These are phyloP conservation scores for Hydrozoanthus gracilis DNA, from an alignment of 92 coral and sea anemone genomes.

Conservation along the genomic window DNA sequence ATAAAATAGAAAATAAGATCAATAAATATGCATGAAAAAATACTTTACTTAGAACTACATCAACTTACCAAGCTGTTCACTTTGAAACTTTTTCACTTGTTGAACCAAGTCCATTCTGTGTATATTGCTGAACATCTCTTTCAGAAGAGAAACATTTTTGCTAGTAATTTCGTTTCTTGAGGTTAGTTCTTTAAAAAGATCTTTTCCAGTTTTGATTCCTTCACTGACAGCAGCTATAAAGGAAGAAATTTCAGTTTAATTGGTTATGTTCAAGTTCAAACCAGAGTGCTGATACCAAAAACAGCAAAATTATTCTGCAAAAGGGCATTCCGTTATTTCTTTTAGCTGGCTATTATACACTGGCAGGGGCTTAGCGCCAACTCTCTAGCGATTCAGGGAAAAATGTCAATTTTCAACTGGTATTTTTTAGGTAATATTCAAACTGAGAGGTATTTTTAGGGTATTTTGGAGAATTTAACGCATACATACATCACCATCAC, in stretches of 20 bases:
- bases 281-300: background rate
- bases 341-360: too few relatives aligned
- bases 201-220: constrained; percentile 66
- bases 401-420: too few relatives aligned
- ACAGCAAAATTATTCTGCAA: background rate
- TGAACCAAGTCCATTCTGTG: constrained; percentile 79
- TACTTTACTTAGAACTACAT: background rate
- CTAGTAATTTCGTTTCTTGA: constrained; percentile 61
- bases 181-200: constrained; percentile 68
- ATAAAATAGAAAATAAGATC: too few relatives aligned
- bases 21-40: too few relatives aligned
- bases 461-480: too few relatives aligned
- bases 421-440: too few relatives aligned
- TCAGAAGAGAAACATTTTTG: constrained; percentile 50
- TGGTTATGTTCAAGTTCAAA: background rate
- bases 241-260: background rate
- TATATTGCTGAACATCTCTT: constrained; percentile 63
- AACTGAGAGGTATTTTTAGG: too few relatives aligned
- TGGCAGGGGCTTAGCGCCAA: too few relatives aligned
- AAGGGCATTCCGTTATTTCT: background rate
- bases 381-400: too few relatives aligned
- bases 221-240: constrained; percentile 55
- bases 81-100: constrained; percentile 64
- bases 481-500: too few relatives aligned
- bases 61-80: constrained; percentile 45